Evolutionary conservation across 2,113 vertebrate genomes (phyloP), one percentile per base, ranked within the genome.

Genomic region (Channa argus): DNA sequence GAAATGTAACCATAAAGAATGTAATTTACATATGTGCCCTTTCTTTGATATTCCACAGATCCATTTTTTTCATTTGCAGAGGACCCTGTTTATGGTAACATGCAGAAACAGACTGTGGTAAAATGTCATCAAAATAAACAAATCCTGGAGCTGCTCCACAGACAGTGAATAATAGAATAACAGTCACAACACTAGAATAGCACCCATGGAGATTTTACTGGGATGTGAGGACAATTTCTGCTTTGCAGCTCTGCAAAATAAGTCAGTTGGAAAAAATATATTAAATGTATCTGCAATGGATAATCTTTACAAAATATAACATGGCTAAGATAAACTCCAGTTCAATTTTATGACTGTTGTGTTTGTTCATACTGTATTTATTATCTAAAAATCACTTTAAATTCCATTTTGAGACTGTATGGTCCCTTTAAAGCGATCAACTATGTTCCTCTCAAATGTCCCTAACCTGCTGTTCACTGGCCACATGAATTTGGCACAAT

Each of bases 361-460:
- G 24, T 24, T 24, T 24, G 24, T 24, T 24, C 8, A 53, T 5
- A 36, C 46, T 24, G 5, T 12, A 49, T 50, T 58, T 53, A 47
- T 3, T n/a, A 8, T 71, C 10, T 4, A 55, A 46, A 24, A 43
- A 63, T 70, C 13, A 62, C 47, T 67, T 33, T 61, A 36, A 80
- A 51, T 77, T 59, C 6, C 2, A 15, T 41, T 39, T 62, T 59
- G 47, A 39, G 44, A 71, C 51, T 77, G 44, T 49, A 64, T 83
- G 80, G 73, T 85, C 60, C 74, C 53, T 78, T 89, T 79, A 71
- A 81, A 66, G 74, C 51, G 43, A 74, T 79, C 45, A 79, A 43
- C 59, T 51, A 39, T 55, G 51, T 62, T 66, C 43, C 78, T 76
- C 54, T 65, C 72, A 77, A 62, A 51, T 67, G 77, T 60, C 81